Evolutionary conservation across 2,888 invertebrate species (phyloP).

Genomic region (Dione juno): DNA sequence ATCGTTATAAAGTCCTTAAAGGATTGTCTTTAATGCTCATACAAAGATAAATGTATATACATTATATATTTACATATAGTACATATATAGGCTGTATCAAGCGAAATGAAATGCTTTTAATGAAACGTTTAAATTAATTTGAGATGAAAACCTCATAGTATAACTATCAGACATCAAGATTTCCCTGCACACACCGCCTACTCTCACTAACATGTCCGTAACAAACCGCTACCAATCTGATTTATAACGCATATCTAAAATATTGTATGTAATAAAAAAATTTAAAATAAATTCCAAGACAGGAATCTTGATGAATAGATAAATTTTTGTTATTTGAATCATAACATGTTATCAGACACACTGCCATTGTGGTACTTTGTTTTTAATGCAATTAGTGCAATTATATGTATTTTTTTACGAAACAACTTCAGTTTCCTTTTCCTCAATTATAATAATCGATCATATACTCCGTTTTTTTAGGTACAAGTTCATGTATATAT

Average conservation of each 20-base stretch:
- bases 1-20: too few relatives aligned
- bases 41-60: too few relatives aligned
- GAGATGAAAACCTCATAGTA: neutral
- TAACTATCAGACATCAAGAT: constrained; percentile 16
- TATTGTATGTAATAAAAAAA: neutral
- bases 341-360: too few relatives aligned
- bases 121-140: too few relatives aligned
- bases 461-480: neutral
- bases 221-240: constrained; percentile 23
- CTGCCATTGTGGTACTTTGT: neutral
- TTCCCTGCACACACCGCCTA: constrained; percentile 34
- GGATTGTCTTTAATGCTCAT: too few relatives aligned
- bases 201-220: constrained; percentile 32
- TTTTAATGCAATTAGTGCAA: constrained; percentile 5
- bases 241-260: constrained; percentile 20
- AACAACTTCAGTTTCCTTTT: constrained; percentile 11
- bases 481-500: neutral
- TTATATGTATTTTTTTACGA: neutral
- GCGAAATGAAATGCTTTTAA: too few relatives aligned
- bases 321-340: too few relatives aligned
- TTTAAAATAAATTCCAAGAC: neutral
- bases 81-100: too few relatives aligned
- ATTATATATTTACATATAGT: too few relatives aligned
- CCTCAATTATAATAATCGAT: constrained; percentile 13
- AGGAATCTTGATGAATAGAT: too few relatives aligned